Evolutionary conservation across 1,140 invertebrate species (phyloP), one percentile per base, ranked within the genome.

Genomic region (Kradibia gibbosae): DNA sequence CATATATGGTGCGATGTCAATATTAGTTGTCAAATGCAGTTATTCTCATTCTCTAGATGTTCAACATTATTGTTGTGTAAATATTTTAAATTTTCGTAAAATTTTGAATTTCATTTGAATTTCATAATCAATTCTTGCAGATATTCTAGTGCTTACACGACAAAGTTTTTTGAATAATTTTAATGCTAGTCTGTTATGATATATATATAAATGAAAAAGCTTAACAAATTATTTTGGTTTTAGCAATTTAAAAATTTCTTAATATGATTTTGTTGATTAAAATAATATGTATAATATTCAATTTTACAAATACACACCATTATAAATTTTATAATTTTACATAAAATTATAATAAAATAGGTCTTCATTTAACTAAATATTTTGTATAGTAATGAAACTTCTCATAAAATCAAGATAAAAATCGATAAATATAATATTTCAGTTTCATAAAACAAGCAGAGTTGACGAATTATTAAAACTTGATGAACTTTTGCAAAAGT

Each of bases 401-500:
- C 36, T 34, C 22, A 39, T 22, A 39, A 22, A 67, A 67, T 67
- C 20, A 67, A 67, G 36, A 20, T 17, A 67, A 67, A 67, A 7
- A 36, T n/a, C 28, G 34, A 67, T 3, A 22, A n/a, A 34, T 39
- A 67, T 67, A n/a, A 67, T 39, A 39, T 39, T n/a, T n/a, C n/a
- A n/a, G n/a, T n/a, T n/a, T n/a, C n/a, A n/a, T n/a, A 22, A 67
- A 67, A 39, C 62, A 67, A 39, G 34, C 15, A 39, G 8, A 67
- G 17, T 67, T 20, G 36, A 2, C 8, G 17, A n/a, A n/a, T 22
- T 8, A 42, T 17, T 50, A 62, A 48, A 67, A 50, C 65, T 45
- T 72, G 39, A 50, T 55, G n/a, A 60, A 39, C 71, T 60, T 78
- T 79, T 48, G 77, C 50, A 65, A 74, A 81, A 83, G 55, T 42